These are phyloP conservation scores for Mechanitis messenoides DNA, from an alignment of 2,888 invertebrate species.

Conservation along the genomic window DNA sequence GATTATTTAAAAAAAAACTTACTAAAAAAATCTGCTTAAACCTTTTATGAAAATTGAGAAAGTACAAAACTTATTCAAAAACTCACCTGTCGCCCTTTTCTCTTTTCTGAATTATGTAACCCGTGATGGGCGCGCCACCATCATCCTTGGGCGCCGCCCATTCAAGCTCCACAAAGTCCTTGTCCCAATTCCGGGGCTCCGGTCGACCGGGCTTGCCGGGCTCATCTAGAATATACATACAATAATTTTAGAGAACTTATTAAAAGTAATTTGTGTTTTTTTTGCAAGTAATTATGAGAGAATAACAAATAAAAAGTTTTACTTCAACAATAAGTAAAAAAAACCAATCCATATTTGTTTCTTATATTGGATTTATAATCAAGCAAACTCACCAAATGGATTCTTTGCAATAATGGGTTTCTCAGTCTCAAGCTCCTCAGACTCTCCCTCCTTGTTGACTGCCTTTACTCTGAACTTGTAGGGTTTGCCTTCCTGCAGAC, in stretches of 20 bases:
- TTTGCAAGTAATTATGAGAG: too few relatives aligned
- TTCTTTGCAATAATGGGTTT: conserved; percentile 97
- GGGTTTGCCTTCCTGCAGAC: conserved; percentile 94
- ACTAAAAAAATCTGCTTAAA: background rate
- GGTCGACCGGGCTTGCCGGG: conserved; percentile 95
- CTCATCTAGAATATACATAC: conserved; percentile 77
- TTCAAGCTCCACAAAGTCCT: conserved; percentile 94
- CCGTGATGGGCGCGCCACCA: conserved; percentile 97
- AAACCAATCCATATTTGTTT: too few relatives aligned
- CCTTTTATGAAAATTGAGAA: too few relatives aligned
- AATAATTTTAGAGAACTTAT: background rate
- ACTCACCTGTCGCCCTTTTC: conserved; percentile 85
- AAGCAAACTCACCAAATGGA: conserved; percentile 87
- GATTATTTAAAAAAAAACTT: too few relatives aligned
- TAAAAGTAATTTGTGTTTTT: background rate
- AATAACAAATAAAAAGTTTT: background rate
- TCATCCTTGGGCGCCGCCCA: conserved; percentile 95
- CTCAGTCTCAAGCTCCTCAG: conserved; percentile 96
- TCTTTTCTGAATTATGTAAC: conserved; percentile 95
- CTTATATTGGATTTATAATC: too few relatives aligned
- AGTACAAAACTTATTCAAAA: too few relatives aligned
- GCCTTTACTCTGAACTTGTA: conserved; percentile 99
- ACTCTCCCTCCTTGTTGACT: conserved; percentile 98
- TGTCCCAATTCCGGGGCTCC: conserved; percentile 95
- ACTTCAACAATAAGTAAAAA: background rate